Base-by-base conservation (phyloP, 2,888 invertebrate species). In the Thelaira solivaga region DNA sequence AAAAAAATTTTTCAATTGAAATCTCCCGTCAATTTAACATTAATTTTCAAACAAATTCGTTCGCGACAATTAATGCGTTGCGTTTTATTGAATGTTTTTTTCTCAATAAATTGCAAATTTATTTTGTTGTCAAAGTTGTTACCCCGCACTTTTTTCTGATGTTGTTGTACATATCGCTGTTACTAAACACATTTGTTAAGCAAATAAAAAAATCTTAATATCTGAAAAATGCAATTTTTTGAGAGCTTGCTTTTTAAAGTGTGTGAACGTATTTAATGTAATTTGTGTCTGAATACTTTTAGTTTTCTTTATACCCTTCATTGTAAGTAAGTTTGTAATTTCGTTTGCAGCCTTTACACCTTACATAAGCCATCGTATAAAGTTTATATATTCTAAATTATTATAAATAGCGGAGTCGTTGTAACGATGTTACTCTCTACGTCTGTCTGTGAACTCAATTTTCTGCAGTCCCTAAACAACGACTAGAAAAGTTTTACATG, bases 21-120 rank as follows among this genome's bases (percentile, higher is more conserved):
- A 72, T 53, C 45, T 53, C 71, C 71, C 51, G 61, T 62, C 61
- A 71, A 61, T 69, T 69, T 59, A 51, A 69, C 49, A 59, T 69
- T 69, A 69, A 71, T 71, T 71, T 71, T 26, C 53, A 71, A 62
- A 61, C 61, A 72, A 62, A 72, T 72, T 62, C 71, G 53, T 72
- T 72, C 53, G 62, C 71, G 62, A 72, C 62, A 62, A 72, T 72
- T 72, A 72, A 72, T 72, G 62, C 62, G 45, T 72, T 45, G 29
- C 26, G 36, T 72, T 62, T 61, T 62, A 43, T 61, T 41, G 13
- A 18, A 43, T 61, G 31, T 39, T 65, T 39, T 29, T 13, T 51
- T 62, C 13, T 39, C 69, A n/a, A 53, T 55, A 72, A 72, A 72
- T 71, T 62, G 61, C 53, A 72, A 45, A 53, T 72, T 72, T 62